Evolutionary conservation across 2,888 invertebrate genomes (phyloP), one percentile per base, ranked within the genome.

Genomic region (Lasius fuliginosus): DNA sequence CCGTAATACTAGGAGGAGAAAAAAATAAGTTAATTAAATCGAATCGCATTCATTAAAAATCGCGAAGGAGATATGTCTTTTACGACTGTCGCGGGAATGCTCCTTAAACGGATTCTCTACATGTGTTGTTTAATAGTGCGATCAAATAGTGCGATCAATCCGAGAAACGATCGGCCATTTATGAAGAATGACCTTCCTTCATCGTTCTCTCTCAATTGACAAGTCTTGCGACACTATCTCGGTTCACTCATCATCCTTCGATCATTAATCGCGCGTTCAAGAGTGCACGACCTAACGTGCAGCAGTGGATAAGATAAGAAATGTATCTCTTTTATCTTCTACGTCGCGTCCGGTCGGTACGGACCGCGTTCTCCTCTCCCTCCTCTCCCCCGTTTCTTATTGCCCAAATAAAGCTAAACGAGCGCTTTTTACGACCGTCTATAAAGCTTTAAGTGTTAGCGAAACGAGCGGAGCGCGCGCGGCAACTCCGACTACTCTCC

Each of bases 371-470:
- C 49, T 27, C n/a, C 56, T 23, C 49, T 27, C 56, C 46, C 53
- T 71, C 40, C 65, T 58, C 12, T 12, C 64, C 30, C 65, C 46
- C 53, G 8, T 8, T 2, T 6, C 18, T 33, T 64, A 64, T 77
- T 65, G 76, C 77, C 91, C 92, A 93, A 94, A 94, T 93, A 94
- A 94, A 93, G 94, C 94, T 92, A 91, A 94, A 94, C 93, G 93
- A 91, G 92, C 90, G 91, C 90, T 92, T 95, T 23, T 95, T 95
- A 95, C 91, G 93, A 89, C 91, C 91, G 92, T 91, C 94, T 94
- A 95, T 95, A 95, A 95, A 95, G 92, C 94, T 95, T 95, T 94
- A 94, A 94, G 94, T 94, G 95, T 94, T 93, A 92, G 93, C 94
- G 92, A 94, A 95, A 94, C 93, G 93, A 90, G 88, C 81, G 65